phyloP scores from a whole-genome alignment of 2,797 vertebrate genomes.

The Sebastes oblongus region DNA sequence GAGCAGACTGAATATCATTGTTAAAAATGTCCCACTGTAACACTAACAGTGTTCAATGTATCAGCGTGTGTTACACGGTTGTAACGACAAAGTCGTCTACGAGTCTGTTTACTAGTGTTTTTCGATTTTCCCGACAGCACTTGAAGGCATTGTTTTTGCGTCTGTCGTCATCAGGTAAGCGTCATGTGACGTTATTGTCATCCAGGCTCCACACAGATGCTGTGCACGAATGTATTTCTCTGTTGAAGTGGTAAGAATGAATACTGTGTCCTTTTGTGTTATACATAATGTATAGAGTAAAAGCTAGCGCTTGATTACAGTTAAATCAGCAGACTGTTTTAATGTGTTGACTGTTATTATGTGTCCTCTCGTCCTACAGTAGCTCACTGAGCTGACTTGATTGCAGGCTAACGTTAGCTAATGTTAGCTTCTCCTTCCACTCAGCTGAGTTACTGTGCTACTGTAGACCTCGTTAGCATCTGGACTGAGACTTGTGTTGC shows the following conservation, averaged over 20 bases:
- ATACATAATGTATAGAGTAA: neutral
- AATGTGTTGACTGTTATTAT: neutral
- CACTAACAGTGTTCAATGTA: neutral
- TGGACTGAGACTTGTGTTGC: neutral
- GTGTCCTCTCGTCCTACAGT: neutral
- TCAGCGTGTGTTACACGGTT: neutral
- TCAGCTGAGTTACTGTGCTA: slow-evolving; percentile 23
- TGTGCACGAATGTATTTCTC: slow-evolving; percentile 21
- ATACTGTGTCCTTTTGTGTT: neutral
- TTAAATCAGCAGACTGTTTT: neutral
- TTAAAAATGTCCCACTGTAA: neutral
- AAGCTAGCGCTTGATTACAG: neutral
- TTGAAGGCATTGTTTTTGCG: slow-evolving; percentile 37
- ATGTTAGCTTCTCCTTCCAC: slow-evolving; percentile 43
- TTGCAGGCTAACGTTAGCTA: slow-evolving; percentile 45
- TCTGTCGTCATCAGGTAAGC: slow-evolving; percentile 55
- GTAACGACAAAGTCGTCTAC: neutral
- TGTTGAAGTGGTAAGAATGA: slow-evolving; percentile 53
- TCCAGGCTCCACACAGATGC: slow-evolving; percentile 18
- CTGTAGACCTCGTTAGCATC: neutral
- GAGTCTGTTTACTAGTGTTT: neutral
- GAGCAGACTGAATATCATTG: neutral
- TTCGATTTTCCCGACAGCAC: neutral
- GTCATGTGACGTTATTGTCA: slow-evolving; percentile 12
- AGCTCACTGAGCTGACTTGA: slow-evolving; percentile 29